Conservation (phyloP, 2,797 vertebrate species). For the Anomalospiza imberbis region DNA sequence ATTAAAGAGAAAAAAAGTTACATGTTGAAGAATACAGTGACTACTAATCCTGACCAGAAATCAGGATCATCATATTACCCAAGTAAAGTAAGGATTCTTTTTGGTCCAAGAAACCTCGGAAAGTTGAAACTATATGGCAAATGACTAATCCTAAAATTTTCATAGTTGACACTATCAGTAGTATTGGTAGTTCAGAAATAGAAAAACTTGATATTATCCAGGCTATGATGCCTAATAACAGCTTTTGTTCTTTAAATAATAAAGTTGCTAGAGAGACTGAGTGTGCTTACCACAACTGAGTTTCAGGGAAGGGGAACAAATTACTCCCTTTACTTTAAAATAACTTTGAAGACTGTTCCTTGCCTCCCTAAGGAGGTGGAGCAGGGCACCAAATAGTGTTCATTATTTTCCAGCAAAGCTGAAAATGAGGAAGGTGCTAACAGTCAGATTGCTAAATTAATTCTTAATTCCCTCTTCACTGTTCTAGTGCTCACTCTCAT, state of each 20-base stretch:
- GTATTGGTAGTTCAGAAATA: not conserved
- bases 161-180: not conserved
- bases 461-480: not conserved
- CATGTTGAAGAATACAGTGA: not conserved
- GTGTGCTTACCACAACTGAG: too few relatives aligned
- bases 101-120: not conserved
- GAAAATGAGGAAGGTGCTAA: not conserved
- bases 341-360: not conserved
- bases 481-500: not conserved
- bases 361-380: not conserved
- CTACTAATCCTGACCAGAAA: not conserved
- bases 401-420: not conserved
- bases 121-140: not conserved
- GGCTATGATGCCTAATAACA: not conserved
- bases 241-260: not conserved
- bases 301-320: not conserved
- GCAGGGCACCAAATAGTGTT: not conserved
- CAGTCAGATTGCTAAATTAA: not conserved
- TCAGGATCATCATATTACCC: not conserved
- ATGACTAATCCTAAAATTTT: not conserved
- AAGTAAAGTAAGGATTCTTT: not conserved
- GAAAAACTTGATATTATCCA: not conserved
- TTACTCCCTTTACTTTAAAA: not conserved
- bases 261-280: not conserved
- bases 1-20: not conserved